phyloP scores from a whole-genome alignment of 2,888 invertebrate genomes.

The Achlya flavicornis region DNA sequence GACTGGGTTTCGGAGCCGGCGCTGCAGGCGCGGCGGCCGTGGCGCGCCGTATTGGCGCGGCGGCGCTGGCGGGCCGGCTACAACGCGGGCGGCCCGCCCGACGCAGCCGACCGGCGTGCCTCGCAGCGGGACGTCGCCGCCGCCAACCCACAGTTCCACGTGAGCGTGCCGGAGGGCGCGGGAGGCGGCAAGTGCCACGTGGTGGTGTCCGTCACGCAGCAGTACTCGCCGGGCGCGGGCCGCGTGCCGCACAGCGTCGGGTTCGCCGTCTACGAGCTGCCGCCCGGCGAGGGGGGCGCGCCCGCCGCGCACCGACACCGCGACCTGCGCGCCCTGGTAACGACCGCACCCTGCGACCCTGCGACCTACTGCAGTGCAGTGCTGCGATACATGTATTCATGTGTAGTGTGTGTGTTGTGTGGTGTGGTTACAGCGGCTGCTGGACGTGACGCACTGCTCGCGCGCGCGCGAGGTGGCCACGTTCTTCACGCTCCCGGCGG shows the following conservation, averaged over 20 bases:
- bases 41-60: slow-evolving; percentile 88
- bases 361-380: too few species aligned
- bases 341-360: slow-evolving; percentile 52
- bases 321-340: slow-evolving; percentile 27
- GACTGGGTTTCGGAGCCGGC: slow-evolving; percentile 89
- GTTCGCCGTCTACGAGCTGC: slow-evolving; percentile 88
- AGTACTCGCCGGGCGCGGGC: slow-evolving; percentile 76
- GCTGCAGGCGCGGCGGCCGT: slow-evolving; percentile 86
- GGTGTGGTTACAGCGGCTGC: slow-evolving; percentile 76
- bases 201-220: slow-evolving; percentile 88
- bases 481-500: slow-evolving; percentile 87
- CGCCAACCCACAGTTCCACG: slow-evolving; percentile 89
- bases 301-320: slow-evolving; percentile 33
- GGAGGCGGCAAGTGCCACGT: slow-evolving; percentile 86
- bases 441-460: slow-evolving; percentile 87
- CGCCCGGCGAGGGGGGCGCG: slow-evolving; percentile 38
- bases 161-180: slow-evolving; percentile 57
- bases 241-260: slow-evolving; percentile 87
- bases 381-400: too few species aligned
- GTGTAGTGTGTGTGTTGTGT: too few species aligned
- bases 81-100: slow-evolving; percentile 89
- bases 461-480: slow-evolving; percentile 82
- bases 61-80: slow-evolving; percentile 87
- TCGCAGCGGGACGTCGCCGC: slow-evolving; percentile 85
- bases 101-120: too few species aligned